Evolutionary conservation across 2,113 vertebrate genomes (phyloP), one percentile per base, ranked within the genome.

Genomic region (Istiophorus platypterus): DNA sequence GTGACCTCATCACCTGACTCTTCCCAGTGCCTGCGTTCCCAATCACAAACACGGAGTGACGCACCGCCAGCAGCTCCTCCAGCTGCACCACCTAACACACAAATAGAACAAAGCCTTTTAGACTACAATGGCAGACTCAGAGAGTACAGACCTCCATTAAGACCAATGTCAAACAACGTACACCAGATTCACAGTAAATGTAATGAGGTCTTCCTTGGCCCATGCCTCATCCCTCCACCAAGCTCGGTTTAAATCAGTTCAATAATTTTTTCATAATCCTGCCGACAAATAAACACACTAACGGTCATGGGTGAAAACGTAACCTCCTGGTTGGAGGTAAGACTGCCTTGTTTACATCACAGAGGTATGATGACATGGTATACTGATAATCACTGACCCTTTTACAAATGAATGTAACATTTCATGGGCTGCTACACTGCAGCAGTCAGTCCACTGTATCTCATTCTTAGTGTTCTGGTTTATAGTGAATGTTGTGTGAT

Each of bases 31-130:
- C 97, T 0, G 98, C 96, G 0, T 94, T 96, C 0, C 98, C 98
- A 79, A 99, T 96, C 80, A 99, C 95, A 1, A 99, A 99, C 85
- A 99, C 98, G 0, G 98, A 99, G 93, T 99, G 98, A 17, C 98
- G 95, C 12, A 99, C 97, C 0, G 91, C 95, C 85, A 99, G 91
- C 41, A 99, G 93, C 91, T 99, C 98, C 91, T 99, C 97, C 85
- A 99, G 91, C 92, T 99, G 98, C 52, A 98, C 96, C 86, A 99
- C 97, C 98, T 99, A 82, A 72, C 64, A 72, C 49, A 76, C 57
- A 62, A 57, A 76, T 37, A 67, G 4, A 57, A 8, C 0, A 1
- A 63, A 37, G 73, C 26, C 34, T 42, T 42, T n/a, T 7, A 22
- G 27, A 45, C 10, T 2, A 22, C 13, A 34, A 34, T 34, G 31